Evolutionary conservation across 2,888 invertebrate genomes (phyloP).

Genomic region (Eupelmus urozonus): DNA sequence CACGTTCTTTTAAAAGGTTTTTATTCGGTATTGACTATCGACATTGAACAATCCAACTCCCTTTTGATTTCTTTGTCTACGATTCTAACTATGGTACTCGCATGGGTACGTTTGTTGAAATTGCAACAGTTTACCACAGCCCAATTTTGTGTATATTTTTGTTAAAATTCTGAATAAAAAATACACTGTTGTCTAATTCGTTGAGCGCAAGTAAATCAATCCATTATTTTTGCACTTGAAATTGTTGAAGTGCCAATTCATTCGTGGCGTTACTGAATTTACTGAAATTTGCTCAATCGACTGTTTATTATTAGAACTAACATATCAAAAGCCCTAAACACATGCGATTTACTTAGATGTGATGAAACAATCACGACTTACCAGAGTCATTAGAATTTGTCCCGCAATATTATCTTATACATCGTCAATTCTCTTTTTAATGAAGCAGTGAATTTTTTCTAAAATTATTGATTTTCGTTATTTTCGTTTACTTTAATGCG

Average conservation of each 20-base stretch:
- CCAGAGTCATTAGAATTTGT: conserved; percentile 9
- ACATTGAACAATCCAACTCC: conserved; percentile 56
- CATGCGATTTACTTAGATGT: too few species aligned
- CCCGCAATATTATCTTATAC: conserved; percentile 1
- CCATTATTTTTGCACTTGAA: background rate
- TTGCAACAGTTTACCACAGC: conserved; percentile 48
- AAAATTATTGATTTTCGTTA: conserved; percentile 17
- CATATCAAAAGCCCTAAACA: conserved; percentile 35
- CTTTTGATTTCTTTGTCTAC: conserved; percentile 44
- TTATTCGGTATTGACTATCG: conserved; percentile 57
- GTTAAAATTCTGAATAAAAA: conserved; percentile 37
- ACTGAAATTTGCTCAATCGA: background rate
- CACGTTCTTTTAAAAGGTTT: conserved; percentile 27
- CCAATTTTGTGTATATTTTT: conserved; percentile 40
- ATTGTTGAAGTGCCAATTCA: conserved; percentile 18
- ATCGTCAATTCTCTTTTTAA: conserved; percentile 9
- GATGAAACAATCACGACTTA: conserved; percentile 3
- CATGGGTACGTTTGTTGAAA: conserved; percentile 8
- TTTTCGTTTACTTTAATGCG: background rate
- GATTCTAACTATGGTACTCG: conserved; percentile 41
- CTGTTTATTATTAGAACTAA: background rate
- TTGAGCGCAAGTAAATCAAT: conserved; percentile 33
- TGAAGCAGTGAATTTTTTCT: conserved; percentile 29
- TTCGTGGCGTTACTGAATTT: background rate
- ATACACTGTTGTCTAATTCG: conserved; percentile 32